A percentile compares a stretch with the other conserved stretches of the same genome.
Conservation (phyloP, 2,797 vertebrate genomes). For the Pseudochromis fuscus region DNA sequence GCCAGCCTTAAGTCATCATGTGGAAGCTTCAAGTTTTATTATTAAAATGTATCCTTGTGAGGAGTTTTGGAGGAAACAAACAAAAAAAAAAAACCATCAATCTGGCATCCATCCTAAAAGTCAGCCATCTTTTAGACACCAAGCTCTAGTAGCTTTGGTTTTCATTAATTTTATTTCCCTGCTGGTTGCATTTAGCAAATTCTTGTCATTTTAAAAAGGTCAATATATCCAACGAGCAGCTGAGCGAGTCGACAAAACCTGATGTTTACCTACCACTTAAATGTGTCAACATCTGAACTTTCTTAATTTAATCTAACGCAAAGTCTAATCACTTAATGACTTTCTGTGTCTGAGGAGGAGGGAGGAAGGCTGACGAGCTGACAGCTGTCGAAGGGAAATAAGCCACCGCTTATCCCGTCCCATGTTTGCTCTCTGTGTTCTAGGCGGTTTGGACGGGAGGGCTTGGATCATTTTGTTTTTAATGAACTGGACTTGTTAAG, state of each 20-base stretch:
- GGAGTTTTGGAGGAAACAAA: no score
- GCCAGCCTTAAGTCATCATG: no score
- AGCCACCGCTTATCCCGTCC: slow-evolving; percentile 71
- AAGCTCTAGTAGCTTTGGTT: no score
- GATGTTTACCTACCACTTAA: slow-evolving; percentile 32
- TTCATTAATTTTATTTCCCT: no score
- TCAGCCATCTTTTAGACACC: no score
- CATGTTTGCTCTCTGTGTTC: slow-evolving; percentile 55
- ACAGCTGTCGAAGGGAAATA: slow-evolving; percentile 81
- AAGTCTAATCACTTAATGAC: slow-evolving; percentile 59
- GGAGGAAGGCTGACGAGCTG: slow-evolving; percentile 66
- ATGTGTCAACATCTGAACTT: slow-evolving; percentile 26
- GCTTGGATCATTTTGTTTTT: slow-evolving; percentile 64
- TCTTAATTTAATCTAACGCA: slow-evolving; percentile 44
- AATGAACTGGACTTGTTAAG: slow-evolving; percentile 79
- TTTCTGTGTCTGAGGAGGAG: slow-evolving; percentile 45
- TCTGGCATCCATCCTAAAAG: no score
- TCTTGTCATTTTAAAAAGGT: background rate
- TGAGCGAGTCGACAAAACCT: background rate
- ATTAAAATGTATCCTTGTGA: no score
- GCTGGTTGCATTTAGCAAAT: no score
- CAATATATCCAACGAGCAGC: background rate
- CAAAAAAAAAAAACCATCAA: no score
- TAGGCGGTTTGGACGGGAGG: slow-evolving; percentile 38
- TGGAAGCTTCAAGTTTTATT: no score